Conservation (phyloP, 2,888 invertebrate species). For the Ophioninae sp. region DNA sequence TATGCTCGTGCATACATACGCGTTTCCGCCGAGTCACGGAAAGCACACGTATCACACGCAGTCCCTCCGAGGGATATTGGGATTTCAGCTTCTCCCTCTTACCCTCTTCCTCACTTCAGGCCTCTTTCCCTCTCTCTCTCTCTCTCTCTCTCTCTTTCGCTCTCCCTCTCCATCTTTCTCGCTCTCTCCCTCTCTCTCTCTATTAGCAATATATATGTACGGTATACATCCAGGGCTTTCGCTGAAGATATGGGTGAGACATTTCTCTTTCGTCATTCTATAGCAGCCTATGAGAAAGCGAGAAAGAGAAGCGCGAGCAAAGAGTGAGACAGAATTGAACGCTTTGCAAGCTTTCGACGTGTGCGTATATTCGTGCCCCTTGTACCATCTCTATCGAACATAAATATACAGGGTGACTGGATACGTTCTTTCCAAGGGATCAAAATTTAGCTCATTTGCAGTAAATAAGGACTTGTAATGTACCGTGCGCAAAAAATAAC, state of each 20-base stretch:
- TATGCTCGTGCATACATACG: conserved; percentile 28
- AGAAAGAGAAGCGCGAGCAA: conserved; percentile 25
- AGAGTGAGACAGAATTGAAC: conserved; percentile 38
- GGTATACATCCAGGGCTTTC: conserved; percentile 23
- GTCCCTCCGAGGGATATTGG: conserved; percentile 25
- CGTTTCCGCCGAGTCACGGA: conserved; percentile 58
- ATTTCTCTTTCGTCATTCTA: conserved; percentile 48
- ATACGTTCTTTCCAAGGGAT: too few relatives aligned
- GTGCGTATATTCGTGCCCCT: conserved; percentile 29
- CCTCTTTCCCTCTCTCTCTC: too few relatives aligned
- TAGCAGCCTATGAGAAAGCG: conserved; percentile 33
- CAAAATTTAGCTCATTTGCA: too few relatives aligned
- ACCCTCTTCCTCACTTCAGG: too few relatives aligned
- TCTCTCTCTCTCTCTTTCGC: not conserved
- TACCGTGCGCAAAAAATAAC: too few relatives aligned
- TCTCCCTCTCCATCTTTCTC: not conserved
- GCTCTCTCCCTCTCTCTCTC: not conserved
- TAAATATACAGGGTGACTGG: not conserved
- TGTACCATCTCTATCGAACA: not conserved
- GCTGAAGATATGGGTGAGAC: conserved; percentile 24
- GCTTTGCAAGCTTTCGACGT: conserved; percentile 37
- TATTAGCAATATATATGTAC: not conserved
- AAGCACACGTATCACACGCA: conserved; percentile 41
- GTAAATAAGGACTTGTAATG: too few relatives aligned
- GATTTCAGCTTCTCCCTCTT: not conserved